Conservation (phyloP, 2,113 vertebrate genomes). For the Theristicus caerulescens region DNA sequence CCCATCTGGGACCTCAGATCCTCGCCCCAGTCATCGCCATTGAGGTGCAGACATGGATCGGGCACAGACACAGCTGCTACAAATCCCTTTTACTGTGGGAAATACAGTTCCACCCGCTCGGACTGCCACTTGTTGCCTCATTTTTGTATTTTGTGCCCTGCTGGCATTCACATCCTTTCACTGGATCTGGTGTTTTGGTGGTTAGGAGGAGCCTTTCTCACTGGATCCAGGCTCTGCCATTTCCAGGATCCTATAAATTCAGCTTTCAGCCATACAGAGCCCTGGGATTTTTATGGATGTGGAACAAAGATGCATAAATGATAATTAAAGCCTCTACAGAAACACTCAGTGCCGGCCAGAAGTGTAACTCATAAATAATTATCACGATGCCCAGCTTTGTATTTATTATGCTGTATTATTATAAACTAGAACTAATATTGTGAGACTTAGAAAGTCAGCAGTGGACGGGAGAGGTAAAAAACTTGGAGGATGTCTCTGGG, state of each 20-base stretch:
- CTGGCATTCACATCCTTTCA: not conserved
- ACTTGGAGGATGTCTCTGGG: not conserved
- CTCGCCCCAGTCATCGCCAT: not conserved
- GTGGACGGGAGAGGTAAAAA: not conserved
- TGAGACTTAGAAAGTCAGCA: not conserved
- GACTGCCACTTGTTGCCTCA: not conserved
- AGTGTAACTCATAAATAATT: slow-evolving; percentile 52
- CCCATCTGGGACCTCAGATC: not conserved
- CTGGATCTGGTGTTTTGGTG: not conserved
- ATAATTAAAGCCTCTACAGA: slow-evolving; percentile 32
- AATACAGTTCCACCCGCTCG: not conserved
- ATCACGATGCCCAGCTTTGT: not conserved
- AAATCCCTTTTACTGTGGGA: not conserved
- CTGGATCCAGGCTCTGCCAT: not conserved
- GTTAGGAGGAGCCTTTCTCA: not conserved
- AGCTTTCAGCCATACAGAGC: slow-evolving; percentile 15
- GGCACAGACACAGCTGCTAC: not conserved
- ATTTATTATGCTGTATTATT: not conserved
- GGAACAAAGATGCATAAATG: slow-evolving; percentile 19
- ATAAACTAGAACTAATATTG: slow-evolving; percentile 7
- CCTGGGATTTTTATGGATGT: not conserved
- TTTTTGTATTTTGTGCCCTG: not conserved
- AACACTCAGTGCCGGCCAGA: not conserved
- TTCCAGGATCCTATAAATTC: slow-evolving; percentile 5
- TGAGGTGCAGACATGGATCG: not conserved